Evolutionary conservation across 2,113 vertebrate genomes (phyloP).

Genomic region (Choloepus hoffmanni): DNA sequence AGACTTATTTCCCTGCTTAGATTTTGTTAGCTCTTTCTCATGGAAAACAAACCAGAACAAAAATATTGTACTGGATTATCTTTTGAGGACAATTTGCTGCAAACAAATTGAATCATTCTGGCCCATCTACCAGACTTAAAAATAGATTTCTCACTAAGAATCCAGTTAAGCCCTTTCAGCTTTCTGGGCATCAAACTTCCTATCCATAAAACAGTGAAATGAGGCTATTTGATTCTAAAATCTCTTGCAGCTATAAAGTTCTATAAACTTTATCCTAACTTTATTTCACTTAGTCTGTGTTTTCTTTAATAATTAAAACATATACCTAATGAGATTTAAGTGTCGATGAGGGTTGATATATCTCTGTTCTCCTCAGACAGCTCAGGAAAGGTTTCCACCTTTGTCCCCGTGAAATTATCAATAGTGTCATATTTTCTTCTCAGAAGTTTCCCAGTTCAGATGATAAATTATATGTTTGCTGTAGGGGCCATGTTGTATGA

Average conservation of each 20-base stretch:
- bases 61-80: neutral
- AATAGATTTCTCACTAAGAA: conserved; percentile 26
- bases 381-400: neutral
- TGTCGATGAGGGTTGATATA: neutral
- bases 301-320: conserved; percentile 15
- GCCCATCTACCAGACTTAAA: neutral
- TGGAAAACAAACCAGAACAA: neutral
- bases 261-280: neutral
- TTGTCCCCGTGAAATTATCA: neutral
- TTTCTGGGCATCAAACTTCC: neutral
- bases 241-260: neutral
- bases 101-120: neutral
- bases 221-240: neutral
- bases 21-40: neutral
- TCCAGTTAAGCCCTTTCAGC: neutral
- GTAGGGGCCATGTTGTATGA: neutral
- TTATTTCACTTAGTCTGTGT: neutral
- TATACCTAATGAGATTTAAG: conserved; percentile 28
- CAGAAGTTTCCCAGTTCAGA: neutral
- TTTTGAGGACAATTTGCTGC: conserved; percentile 24
- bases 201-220: neutral
- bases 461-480: neutral
- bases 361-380: neutral
- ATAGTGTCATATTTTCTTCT: neutral
- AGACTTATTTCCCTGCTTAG: neutral